A percentile compares a stretch with the other conserved stretches of the same genome.
These are phyloP conservation scores for Camponotus fellah DNA, from an alignment of 2,888 invertebrate species.

Conservation along the genomic window DNA sequence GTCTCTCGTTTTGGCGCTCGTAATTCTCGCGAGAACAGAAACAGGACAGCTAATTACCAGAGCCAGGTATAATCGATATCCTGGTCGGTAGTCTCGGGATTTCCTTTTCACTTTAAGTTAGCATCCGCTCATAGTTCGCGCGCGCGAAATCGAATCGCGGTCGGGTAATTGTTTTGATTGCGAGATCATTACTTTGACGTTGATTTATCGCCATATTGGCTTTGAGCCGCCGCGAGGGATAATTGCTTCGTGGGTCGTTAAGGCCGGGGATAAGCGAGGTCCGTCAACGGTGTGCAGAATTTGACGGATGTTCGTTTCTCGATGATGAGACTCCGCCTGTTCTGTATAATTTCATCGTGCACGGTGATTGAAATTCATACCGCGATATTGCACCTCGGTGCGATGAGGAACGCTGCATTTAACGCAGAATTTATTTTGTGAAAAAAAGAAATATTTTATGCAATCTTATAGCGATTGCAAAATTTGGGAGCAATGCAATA, in stretches of 20 bases:
- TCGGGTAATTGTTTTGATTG: conserved; percentile 70
- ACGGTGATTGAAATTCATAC: neutral
- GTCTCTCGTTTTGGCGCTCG: conserved; percentile 12
- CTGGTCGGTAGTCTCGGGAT: conserved; percentile 50
- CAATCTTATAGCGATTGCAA: neutral
- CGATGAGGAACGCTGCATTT: neutral
- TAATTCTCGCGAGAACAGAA: conserved; percentile 49
- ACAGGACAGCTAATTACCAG: conserved; percentile 61
- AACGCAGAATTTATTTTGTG: neutral
- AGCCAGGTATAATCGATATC: conserved; percentile 43
- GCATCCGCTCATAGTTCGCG: conserved; percentile 52
- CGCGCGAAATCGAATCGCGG: conserved; percentile 60
- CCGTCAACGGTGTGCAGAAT: conserved; percentile 34
- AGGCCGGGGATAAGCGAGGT: conserved; percentile 25
- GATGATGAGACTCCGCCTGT: conserved; percentile 27
- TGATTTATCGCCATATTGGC: conserved; percentile 71
- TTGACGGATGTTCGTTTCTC: conserved; percentile 34
- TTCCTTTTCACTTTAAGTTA: conserved; percentile 43
- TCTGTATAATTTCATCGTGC: conserved; percentile 27
- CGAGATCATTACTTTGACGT: conserved; percentile 66
- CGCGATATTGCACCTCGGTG: neutral
- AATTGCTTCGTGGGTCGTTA: conserved; percentile 53
- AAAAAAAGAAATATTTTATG: neutral
- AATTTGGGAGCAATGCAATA: neutral
- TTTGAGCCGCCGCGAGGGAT: conserved; percentile 58